Percentiles rank a stretch among this genome's conserved stretches.
Conservation (phyloP, 1,140 invertebrate genomes). For the Zaprionus ornatus region DNA sequence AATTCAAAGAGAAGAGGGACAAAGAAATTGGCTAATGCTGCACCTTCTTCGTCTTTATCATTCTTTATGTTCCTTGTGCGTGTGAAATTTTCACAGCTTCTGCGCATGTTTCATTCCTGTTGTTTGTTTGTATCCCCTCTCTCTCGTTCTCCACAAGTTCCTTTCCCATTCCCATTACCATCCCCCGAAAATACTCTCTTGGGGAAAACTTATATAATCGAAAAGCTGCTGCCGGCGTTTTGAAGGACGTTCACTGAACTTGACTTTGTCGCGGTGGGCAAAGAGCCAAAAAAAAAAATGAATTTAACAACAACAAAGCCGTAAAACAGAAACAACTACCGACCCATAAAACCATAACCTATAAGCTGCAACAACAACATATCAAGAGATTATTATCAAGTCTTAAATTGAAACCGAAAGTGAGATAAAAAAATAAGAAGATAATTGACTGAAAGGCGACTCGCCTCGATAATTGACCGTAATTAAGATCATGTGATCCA, state of each 20-base stretch:
- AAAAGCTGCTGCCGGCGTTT: constrained; percentile 31
- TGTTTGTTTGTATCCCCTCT: constrained; percentile 14
- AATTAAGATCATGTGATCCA: background rate
- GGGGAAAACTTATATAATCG: constrained; percentile 54
- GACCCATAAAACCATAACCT: background rate
- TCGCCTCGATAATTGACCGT: constrained; percentile 1
- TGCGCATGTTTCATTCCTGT: constrained; percentile 52
- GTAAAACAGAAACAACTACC: background rate
- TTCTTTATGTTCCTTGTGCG: background rate
- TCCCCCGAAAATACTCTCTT: background rate
- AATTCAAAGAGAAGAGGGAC: constrained; percentile 29
- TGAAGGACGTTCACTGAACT: constrained; percentile 71
- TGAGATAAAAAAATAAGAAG: background rate
- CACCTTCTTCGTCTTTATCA: background rate
- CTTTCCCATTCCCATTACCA: background rate
- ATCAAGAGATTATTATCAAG: background rate
- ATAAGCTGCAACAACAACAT: background rate
- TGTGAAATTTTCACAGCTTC: constrained; percentile 30
- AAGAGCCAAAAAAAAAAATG: background rate
- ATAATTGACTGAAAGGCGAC: constrained; percentile 23
- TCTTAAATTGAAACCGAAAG: constrained; percentile 14
- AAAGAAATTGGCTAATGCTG: background rate
- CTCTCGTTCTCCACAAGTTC: background rate
- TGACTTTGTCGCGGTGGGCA: constrained; percentile 29
- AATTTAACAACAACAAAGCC: background rate